phyloP scores from a whole-genome alignment of 2,113 vertebrate species.

The Aptenodytes patagonicus region DNA sequence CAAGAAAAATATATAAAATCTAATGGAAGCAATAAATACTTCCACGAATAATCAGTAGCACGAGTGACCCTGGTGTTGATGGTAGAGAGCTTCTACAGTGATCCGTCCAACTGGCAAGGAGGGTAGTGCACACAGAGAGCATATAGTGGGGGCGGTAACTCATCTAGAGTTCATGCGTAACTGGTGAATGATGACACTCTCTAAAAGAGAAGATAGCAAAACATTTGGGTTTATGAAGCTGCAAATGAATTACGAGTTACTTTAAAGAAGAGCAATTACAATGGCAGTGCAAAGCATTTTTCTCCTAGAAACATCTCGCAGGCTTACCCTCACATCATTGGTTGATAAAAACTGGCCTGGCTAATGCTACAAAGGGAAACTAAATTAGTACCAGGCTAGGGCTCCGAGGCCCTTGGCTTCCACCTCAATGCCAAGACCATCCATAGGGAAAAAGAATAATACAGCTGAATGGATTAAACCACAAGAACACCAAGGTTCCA shows the following conservation, averaged over 20 bases:
- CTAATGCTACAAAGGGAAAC: background rate
- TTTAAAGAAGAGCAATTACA: background rate
- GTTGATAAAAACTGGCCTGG: background rate
- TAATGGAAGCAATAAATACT: conserved; percentile 63
- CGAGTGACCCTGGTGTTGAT: conserved; percentile 53
- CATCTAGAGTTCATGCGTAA: conserved; percentile 82
- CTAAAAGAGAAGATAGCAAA: conserved; percentile 75
- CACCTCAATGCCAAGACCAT: background rate
- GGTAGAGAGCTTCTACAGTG: conserved; percentile 34
- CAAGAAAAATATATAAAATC: conserved; percentile 17
- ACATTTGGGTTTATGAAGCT: conserved; percentile 1
- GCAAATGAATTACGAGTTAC: background rate
- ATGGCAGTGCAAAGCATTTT: background rate
- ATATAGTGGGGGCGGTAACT: conserved; percentile 22
- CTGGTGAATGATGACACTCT: conserved; percentile 86
- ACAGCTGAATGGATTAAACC: background rate
- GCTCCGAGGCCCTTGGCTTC: background rate
- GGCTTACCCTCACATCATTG: background rate
- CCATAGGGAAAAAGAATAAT: background rate
- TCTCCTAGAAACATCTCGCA: background rate
- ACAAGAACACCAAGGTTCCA: background rate
- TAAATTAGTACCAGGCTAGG: background rate
- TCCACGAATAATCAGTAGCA: conserved; percentile 75
- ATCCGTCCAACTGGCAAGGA: conserved; percentile 56
- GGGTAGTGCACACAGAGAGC: conserved; percentile 42